Evolutionary conservation across 1,140 invertebrate species (phyloP), one percentile per base, ranked within the genome.

Genomic region (Psilanteris sp.): DNA sequence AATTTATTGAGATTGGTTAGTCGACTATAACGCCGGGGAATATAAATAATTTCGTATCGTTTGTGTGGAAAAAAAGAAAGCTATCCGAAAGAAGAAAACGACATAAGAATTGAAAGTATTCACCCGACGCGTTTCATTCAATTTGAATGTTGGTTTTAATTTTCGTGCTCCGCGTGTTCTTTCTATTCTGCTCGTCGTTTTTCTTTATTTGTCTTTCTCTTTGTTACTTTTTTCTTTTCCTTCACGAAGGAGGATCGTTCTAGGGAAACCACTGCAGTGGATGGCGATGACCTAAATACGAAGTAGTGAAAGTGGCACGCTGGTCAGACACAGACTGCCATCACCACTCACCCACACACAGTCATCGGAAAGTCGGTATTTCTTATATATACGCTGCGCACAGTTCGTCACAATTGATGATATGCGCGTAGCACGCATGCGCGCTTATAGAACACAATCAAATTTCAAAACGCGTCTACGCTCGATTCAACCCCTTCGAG

Each of bases 231-330:
- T 50, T 73, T 57, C 36, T 41, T 71, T 68, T 61, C 14, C 31
- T 72, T 54, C 29, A 37, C 67, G 64, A 55, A 74, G 54, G 64
- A 74, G 46, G 68, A 77, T 78, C 52, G 26, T 68, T 57, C 61
- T 57, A 70, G 77, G 72, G 76, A 74, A 74, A 67, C 78, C 76
- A 59, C 70, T 79, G 68, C 71, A 80, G 74, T 85, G 80, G 83
- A 85, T 83, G 62, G 81, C 74, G 84, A 78, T 85, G 86, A 87
- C 85, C 86, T 72, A 88, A 87, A 88, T 87, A 86, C 77, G 74
- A 85, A 81, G 77, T 80, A 88, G 85, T 87, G 87, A 88, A 87
- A 88, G 87, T 88, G 80, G 83, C 81, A 88, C 85, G 83, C 76
- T 81, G 84, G 81, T 86, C 85, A 85, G 83, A 81, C 84, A 80